These are phyloP conservation scores for Drepana falcataria DNA, from an alignment of 2,888 invertebrate species.

Conservation along the genomic window DNA sequence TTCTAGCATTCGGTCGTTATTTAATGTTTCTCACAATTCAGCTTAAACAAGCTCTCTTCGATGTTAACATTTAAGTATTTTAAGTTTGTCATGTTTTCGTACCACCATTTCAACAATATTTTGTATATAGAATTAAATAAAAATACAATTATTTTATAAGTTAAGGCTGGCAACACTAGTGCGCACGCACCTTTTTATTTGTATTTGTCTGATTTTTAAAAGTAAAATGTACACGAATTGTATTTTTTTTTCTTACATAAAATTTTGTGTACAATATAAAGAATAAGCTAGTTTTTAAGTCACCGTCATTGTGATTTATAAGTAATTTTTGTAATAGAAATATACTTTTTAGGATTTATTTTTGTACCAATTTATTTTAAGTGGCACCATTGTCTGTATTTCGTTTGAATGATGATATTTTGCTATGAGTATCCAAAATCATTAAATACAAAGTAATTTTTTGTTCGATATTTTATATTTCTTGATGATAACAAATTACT, in stretches of 20 bases:
- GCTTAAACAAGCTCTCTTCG: no score
- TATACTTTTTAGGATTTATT: slow-evolving; percentile 51
- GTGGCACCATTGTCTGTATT: slow-evolving; percentile 20
- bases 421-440: not conserved
- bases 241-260: not conserved
- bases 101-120: slow-evolving; percentile 44
- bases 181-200: no score
- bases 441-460: no score
- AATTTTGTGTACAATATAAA: not conserved
- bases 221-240: not conserved
- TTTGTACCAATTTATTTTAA: slow-evolving; percentile 59
- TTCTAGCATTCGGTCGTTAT: no score
- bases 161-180: slow-evolving; percentile 1
- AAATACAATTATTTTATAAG: slow-evolving; percentile 13
- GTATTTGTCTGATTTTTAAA: not conserved
- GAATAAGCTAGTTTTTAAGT: slow-evolving; percentile 40
- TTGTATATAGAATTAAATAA: slow-evolving; percentile 28
- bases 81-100: slow-evolving; percentile 40
- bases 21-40: no score
- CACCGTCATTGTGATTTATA: slow-evolving; percentile 68
- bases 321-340: slow-evolving; percentile 42
- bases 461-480: no score
- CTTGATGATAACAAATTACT: no score
- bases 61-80: slow-evolving; percentile 2
- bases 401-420: not conserved